Evolutionary conservation across 2,797 vertebrate species (phyloP).

Genomic region (Scleropages formosus): DNA sequence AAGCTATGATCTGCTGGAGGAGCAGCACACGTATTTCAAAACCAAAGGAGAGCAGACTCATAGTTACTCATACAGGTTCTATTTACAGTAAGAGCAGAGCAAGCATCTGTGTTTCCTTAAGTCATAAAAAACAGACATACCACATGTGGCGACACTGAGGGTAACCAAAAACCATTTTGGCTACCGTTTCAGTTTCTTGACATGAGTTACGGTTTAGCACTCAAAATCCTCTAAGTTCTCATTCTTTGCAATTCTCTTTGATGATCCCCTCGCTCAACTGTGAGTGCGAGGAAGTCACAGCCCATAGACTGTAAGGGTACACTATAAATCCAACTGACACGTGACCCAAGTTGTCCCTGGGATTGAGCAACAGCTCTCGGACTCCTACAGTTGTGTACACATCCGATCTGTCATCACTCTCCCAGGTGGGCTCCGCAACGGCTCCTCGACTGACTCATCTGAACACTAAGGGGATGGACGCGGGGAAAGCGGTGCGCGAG

Average conservation of each 20-base stretch:
- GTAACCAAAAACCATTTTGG: neutral
- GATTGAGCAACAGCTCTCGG: constrained; percentile 47
- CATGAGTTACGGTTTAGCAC: neutral
- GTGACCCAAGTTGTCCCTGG: constrained; percentile 9
- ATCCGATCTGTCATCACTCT: constrained; percentile 35
- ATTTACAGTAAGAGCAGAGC: neutral
- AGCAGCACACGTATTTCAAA: no score
- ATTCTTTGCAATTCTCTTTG: neutral
- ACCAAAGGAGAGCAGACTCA: no score
- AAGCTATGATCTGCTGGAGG: no score
- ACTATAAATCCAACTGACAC: no score
- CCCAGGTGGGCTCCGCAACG: constrained; percentile 32
- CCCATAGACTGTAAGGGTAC: no score
- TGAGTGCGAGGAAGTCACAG: no score
- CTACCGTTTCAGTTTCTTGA: neutral
- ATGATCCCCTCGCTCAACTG: no score
- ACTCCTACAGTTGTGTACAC: constrained; percentile 54
- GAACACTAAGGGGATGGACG: constrained; percentile 49
- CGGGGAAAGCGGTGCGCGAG: constrained; percentile 27
- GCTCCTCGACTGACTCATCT: constrained; percentile 53
- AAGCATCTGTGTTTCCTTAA: neutral
- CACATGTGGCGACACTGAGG: neutral
- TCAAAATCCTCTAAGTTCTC: neutral
- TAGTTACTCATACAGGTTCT: no score
- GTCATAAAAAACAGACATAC: neutral